Evolutionary conservation across 2,113 vertebrate genomes (phyloP).

Genomic region (Hiodon tergisus): DNA sequence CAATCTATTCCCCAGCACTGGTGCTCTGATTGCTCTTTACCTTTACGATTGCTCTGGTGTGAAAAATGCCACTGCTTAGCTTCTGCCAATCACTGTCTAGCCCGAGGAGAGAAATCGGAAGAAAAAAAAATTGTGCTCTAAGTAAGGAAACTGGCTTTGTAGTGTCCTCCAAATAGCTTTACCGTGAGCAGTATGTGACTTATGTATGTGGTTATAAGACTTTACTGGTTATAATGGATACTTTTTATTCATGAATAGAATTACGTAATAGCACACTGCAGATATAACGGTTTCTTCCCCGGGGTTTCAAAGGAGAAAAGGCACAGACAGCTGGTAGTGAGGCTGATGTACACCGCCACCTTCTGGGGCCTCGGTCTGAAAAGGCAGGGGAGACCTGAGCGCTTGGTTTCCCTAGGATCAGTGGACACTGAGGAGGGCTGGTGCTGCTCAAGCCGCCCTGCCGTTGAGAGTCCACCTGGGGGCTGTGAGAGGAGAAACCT

Average conservation of each 20-base stretch:
- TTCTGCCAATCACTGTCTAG: neutral
- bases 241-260: no score
- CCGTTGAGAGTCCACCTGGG: neutral
- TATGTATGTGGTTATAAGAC: no score
- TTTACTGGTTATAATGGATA: no score
- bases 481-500: neutral
- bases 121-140: neutral
- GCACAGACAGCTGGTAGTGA: neutral
- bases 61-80: no score
- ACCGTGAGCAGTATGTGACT: no score
- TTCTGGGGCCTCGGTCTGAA: neutral
- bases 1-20: neutral
- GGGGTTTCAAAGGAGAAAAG: neutral
- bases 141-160: no score
- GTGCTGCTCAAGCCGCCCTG: neutral
- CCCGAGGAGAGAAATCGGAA: neutral
- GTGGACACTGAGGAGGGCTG: neutral
- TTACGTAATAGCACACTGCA: neutral
- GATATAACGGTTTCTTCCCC: neutral
- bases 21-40: neutral
- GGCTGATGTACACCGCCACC: neutral
- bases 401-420: slow-evolving; percentile 3
- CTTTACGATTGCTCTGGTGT: neutral
- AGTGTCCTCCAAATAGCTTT: no score
- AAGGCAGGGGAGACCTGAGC: neutral